A percentile compares a stretch with the other conserved stretches of the same genome.
These are phyloP conservation scores for Heterodera schachtii DNA, from an alignment of 1,140 invertebrate species.

Conservation along the genomic window DNA sequence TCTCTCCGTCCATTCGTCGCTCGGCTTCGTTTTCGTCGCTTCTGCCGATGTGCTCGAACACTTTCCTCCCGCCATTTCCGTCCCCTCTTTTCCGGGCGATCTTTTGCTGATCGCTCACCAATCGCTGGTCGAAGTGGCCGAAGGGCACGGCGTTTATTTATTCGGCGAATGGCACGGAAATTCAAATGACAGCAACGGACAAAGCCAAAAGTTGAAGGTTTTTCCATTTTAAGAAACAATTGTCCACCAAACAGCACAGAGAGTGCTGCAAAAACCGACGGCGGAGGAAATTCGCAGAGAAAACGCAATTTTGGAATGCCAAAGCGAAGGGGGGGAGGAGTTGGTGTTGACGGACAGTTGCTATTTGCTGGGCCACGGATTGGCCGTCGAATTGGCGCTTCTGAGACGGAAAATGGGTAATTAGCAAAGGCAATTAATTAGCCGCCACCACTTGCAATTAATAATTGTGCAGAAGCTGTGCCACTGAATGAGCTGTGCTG, in stretches of 20 bases:
- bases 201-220: not conserved
- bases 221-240: not conserved
- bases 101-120: slow-evolving; percentile 26
- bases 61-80: slow-evolving; percentile 8
- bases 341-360: slow-evolving; percentile 27
- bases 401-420: slow-evolving; percentile 21
- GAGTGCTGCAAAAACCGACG: not conserved
- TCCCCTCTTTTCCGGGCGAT: not conserved
- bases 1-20: not conserved
- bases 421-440: not conserved
- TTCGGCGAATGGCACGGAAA: not conserved
- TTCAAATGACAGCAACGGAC: not conserved
- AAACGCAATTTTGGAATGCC: not conserved
- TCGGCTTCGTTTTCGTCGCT: slow-evolving; percentile 20
- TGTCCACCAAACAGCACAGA: not conserved
- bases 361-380: slow-evolving; percentile 4
- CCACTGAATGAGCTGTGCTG: slow-evolving; percentile 22
- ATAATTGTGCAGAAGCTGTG: slow-evolving; percentile 4
- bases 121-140: slow-evolving; percentile 16
- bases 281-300: not conserved
- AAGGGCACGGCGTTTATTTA: slow-evolving; percentile 24
- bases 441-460: not conserved
- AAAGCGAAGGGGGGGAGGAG: not conserved
- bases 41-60: slow-evolving; percentile 28
- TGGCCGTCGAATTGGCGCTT: slow-evolving; percentile 7